Conservation (phyloP, 2,888 invertebrate species). For the Cremastobaeus sp. region DNA sequence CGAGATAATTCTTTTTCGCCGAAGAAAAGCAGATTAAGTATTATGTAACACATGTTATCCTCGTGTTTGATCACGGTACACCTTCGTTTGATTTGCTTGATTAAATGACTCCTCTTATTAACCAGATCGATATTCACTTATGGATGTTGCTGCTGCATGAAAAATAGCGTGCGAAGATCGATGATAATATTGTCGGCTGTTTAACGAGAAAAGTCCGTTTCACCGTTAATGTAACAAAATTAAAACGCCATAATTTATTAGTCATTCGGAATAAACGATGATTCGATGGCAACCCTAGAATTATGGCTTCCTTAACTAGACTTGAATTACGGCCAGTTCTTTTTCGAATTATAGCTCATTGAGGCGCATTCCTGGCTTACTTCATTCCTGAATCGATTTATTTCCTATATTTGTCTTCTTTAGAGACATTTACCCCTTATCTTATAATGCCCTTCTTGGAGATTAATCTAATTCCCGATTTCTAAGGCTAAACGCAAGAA, state of each 20-base stretch:
- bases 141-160: constrained; percentile 9
- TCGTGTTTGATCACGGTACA: constrained; percentile 14
- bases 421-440: constrained; percentile 38
- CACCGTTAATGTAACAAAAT: constrained; percentile 76
- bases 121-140: constrained; percentile 35
- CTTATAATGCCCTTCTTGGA: constrained; percentile 1
- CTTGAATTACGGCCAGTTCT: constrained; percentile 76
- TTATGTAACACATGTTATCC: constrained; percentile 37
- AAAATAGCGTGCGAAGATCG: constrained; percentile 39
- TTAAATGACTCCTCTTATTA: constrained; percentile 25
- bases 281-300: constrained; percentile 76
- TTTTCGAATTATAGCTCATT: constrained; percentile 66
- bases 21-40: constrained; percentile 6
- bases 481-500: too few species aligned
- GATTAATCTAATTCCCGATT: background rate
- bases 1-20: constrained; percentile 17
- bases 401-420: constrained; percentile 45
- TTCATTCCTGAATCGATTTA: constrained; percentile 46
- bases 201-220: constrained; percentile 59
- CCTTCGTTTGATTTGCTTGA: constrained; percentile 20
- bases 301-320: constrained; percentile 78
- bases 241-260: constrained; percentile 77
- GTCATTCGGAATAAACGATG: constrained; percentile 75
- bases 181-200: constrained; percentile 17
- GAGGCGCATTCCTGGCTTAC: constrained; percentile 61